Base-by-base conservation (phyloP, 2,113 vertebrate species). In the Salvelinus namaycush region DNA sequence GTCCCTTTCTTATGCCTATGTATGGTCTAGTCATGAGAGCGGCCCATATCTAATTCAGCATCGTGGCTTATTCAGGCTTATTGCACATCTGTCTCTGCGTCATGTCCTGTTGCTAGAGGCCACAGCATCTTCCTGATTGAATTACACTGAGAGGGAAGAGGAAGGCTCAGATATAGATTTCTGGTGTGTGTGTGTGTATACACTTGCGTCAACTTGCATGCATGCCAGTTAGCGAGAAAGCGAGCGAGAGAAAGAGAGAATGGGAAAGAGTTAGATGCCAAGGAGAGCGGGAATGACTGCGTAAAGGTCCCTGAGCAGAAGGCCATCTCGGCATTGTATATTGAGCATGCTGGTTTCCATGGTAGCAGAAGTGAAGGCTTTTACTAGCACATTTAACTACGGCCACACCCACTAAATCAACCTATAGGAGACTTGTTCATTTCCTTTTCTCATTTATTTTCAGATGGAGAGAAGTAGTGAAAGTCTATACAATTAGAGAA, bases 291-390 rank as follows among this genome's bases (percentile, higher is more conserved):
- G 84, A 84, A 82, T 88, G 76, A 81, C 83, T 81, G 87, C 84
- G 86, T 85, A 89, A 85, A 87, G 84, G 87, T 87, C 83, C 82
- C 77, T 76, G 67, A 76, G 69, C 26, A 79, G 87, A 92, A 89
- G 86, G 87, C 85, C 89, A 85, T 88, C 75, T 72, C 88, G 78
- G 81, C 87, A 87, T 89, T 89, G 88, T 86, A 86, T 84, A 82
- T 72, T 70, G 83, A 89, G 85, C 83, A 87, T 89, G 83, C 77
- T 82, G 83, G 91, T 92, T 89, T 44, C 89, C 90, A 92, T 89
- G 89, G 88, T 80, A 89, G 85, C 88, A 44, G 22, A 82, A 70
- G 77, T 82, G 88, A 89, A 87, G 80, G 81, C 78, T 81, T 68
- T 18, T 34, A 83, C 79, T 78, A 80, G 74, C 79, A 82, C 74